Percentiles rank a stretch among this genome's conserved stretches.
phyloP scores from a whole-genome alignment of 1,140 invertebrate species.

The Helicorthomorpha holstii region DNA sequence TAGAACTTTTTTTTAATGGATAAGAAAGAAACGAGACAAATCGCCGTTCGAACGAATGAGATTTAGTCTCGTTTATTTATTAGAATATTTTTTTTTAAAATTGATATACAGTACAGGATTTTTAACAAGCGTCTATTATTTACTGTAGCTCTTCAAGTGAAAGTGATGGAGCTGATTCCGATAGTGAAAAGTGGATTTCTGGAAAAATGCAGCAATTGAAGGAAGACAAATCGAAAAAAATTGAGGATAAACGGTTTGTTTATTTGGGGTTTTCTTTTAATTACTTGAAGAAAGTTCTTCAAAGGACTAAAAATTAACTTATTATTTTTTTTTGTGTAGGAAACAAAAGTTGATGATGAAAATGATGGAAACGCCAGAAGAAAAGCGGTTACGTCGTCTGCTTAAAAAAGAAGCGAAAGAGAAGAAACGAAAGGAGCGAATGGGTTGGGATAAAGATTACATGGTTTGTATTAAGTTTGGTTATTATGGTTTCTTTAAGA shows the following conservation, averaged over 20 bases:
- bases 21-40: no score
- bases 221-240: background rate
- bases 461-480: slow-evolving; percentile 15
- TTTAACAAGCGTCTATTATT: no score
- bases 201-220: background rate
- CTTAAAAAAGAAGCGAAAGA: slow-evolving; percentile 86
- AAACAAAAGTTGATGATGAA: slow-evolving; percentile 68
- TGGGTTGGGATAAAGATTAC: slow-evolving; percentile 94
- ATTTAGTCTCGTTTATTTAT: no score
- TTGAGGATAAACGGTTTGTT: background rate
- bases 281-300: background rate
- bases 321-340: background rate
- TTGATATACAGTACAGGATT: no score
- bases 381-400: slow-evolving; percentile 70
- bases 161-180: no score
- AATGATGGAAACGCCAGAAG: slow-evolving; percentile 82
- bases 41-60: no score
- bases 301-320: no score
- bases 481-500: background rate
- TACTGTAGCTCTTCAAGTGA: no score
- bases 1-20: no score
- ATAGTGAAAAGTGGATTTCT: background rate
- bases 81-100: no score
- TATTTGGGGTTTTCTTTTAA: background rate
- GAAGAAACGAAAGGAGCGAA: slow-evolving; percentile 52